Base-by-base conservation (phyloP, 2,797 vertebrate species). In the Graptemys geographica region DNA sequence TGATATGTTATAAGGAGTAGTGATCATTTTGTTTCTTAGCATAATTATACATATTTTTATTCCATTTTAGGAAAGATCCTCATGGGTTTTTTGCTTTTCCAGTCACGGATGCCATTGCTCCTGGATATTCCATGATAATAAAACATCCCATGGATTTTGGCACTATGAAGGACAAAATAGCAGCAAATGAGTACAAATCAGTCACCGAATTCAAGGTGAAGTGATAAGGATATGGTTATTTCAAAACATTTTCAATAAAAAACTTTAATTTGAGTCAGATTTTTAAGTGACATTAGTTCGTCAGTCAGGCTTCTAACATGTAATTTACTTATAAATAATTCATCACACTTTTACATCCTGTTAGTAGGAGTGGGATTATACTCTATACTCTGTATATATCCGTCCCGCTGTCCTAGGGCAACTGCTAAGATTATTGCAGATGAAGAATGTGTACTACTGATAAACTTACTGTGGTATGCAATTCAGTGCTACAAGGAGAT, bases 71-170 rank as follows among this genome's bases (percentile, higher is more conserved):
- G 97, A 99, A 99, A 98, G 99, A 99, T 95, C 98, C 99, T 90
- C 99, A 99, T 90, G 99, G 99, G 25, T 99, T 99, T 97, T 99
- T 99, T 96, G 98, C 99, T 88, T 99, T 99, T 97, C 99, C 99
- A 51, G 99, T 99, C 87, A 99, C 99, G 0, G 99, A 99, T 96
- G 99, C 99, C 4, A 99, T 99, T 12, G 99, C 99, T 90, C 99
- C 99, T 16, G 99, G 99, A 47, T 99, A 99, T 98, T 99, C 99
- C 44, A 98, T 99, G 98, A 99, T 99, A 97, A 99, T 99, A 98
- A 99, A 99, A 84, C 99, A 99, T 96, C 99, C 99, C 0, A 99
- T 99, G 99, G 99, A 99, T 97, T 99, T 99, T 95, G 99, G 99
- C 97, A 99, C 99, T 0, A 99, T 99, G 99, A 99, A 99, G 95